Evolutionary conservation across 1,140 invertebrate genomes (phyloP).

Genomic region (Heterodera carotae): DNA sequence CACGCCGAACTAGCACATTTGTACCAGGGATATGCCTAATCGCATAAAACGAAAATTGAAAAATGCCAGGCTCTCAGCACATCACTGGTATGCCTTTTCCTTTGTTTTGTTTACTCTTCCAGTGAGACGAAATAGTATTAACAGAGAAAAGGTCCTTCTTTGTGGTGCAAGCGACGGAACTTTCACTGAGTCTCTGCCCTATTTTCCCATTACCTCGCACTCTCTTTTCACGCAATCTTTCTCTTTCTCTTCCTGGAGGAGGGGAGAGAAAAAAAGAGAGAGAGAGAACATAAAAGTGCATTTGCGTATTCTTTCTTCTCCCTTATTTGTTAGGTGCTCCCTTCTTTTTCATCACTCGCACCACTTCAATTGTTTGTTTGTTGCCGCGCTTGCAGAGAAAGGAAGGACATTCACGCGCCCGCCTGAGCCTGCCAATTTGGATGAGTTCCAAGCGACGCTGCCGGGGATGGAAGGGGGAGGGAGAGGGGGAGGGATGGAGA

Average conservation of each 20-base stretch:
- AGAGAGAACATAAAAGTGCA: too few species aligned
- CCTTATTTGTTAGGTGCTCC: background rate
- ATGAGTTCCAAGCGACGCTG: conserved; percentile 13
- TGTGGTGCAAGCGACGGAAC: conserved; percentile 17
- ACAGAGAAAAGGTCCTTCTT: background rate
- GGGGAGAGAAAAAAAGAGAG: too few species aligned
- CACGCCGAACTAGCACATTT: too few species aligned
- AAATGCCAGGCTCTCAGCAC: too few species aligned
- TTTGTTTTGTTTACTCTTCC: background rate
- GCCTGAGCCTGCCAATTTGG: conserved; percentile 9
- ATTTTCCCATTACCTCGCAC: background rate
- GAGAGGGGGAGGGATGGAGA: background rate
- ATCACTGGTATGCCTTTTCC: background rate
- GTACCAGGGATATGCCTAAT: too few species aligned
- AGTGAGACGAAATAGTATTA: background rate
- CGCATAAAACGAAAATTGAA: too few species aligned
- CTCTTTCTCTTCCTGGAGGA: too few species aligned
- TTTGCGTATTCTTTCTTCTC: background rate
- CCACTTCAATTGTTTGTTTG: too few species aligned
- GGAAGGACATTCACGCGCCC: background rate
- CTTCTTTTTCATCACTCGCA: background rate
- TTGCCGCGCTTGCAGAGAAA: too few species aligned
- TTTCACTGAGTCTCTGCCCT: conserved; percentile 28
- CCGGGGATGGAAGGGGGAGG: background rate
- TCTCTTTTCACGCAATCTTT: background rate